Evolutionary conservation across 2,797 vertebrate species (phyloP), one percentile per base, ranked within the genome.

Genomic region (Chelmon rostratus): DNA sequence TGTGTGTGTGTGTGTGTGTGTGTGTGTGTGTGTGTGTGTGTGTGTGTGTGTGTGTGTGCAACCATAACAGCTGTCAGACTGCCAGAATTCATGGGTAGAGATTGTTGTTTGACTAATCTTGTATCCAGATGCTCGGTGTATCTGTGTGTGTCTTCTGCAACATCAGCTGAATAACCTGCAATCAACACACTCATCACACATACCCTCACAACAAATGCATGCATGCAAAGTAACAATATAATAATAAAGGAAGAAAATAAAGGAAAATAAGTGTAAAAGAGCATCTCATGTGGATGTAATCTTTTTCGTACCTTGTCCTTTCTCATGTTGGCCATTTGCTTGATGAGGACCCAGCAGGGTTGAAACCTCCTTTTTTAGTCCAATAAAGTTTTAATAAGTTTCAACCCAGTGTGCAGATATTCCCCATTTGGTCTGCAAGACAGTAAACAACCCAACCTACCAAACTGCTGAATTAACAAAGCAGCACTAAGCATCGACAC

Each of bases 21-120:
- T 53, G 8, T 56, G 67, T 56, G 28, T 56, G 19, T 33, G 25
- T 28, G 38, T 25, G 8, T 81, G 66, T 37, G 21, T 70, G 16
- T 23, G 7, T 69, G 38, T 68, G 35, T 61, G 35, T 49, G 7
- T 57, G 37, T 44, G 18, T 53, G 37, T 82, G 83, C 64, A 81
- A 83, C 78, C 68, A 35, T 54, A 49, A 82, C 90, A 93, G 78
- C 86, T 93, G 91, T 80, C 73, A 44, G 47, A 82, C 83, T 66
- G 42, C 50, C 12, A 74, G 54, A 87, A 82, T 79, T 88, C 86
- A 84, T 40, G 58, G n/a, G 49, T 40, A 50, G 73, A 82, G 73
- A 91, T 86, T 87, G 83, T 89, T 87, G 85, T 90, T 86, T 90
- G 83, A 86, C 77, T 91, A 84, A 93, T 89, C 40, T 62, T 52